Conservation (phyloP, 1,140 invertebrate species). For the Drosophila serrata region DNA sequence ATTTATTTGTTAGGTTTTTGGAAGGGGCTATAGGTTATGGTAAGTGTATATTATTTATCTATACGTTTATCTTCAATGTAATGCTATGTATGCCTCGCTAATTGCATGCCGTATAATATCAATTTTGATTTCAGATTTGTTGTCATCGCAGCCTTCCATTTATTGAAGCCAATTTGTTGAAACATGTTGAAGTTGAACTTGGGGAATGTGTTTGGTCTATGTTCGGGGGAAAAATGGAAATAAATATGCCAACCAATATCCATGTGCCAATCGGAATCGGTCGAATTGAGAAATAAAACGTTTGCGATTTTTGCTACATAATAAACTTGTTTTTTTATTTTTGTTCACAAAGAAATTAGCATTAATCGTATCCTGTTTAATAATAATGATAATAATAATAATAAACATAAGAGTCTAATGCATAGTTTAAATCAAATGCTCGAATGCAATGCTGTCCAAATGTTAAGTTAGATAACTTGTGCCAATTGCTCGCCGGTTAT, state of each 20-base stretch:
- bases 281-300: slow-evolving; percentile 56
- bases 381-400: slow-evolving; percentile 41
- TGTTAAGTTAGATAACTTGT: slow-evolving; percentile 65
- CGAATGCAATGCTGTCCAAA: slow-evolving; percentile 73
- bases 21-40: slow-evolving; percentile 62
- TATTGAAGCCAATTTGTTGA: slow-evolving; percentile 79
- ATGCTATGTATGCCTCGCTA: slow-evolving; percentile 49
- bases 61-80: slow-evolving; percentile 42
- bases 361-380: slow-evolving; percentile 74
- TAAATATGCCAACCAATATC: slow-evolving; percentile 4
- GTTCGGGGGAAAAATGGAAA: slow-evolving; percentile 19
- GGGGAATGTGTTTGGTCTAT: neutral
- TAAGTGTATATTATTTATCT: slow-evolving; percentile 53
- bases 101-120: slow-evolving; percentile 71
- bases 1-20: slow-evolving; percentile 35
- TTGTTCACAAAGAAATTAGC: slow-evolving; percentile 81
- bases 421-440: slow-evolving; percentile 79
- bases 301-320: slow-evolving; percentile 70
- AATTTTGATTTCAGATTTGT: slow-evolving; percentile 80
- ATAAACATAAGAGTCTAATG: slow-evolving; percentile 80
- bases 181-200: slow-evolving; percentile 56
- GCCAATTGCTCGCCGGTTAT: slow-evolving; percentile 75
- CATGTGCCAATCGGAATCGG: slow-evolving; percentile 34
- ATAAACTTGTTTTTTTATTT: slow-evolving; percentile 72
- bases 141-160: slow-evolving; percentile 79